A percentile compares a stretch with the other conserved stretches of the same genome.
Evolutionary conservation across 2,113 vertebrate species (phyloP).

Genomic region (Lampris megalopsis): DNA sequence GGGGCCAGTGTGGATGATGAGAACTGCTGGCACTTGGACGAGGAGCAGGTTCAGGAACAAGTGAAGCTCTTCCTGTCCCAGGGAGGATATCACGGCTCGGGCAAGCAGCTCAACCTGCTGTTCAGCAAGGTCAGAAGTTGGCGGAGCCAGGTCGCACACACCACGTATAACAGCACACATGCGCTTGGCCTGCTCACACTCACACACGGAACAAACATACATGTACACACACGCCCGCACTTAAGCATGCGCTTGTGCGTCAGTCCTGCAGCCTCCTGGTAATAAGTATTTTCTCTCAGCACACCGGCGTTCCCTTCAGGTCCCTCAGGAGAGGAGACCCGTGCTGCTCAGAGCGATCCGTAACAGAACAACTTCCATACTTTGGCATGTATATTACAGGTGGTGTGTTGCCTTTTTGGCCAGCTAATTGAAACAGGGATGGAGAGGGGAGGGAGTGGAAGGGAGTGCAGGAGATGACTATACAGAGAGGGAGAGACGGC

Average conservation of each 20-base stretch:
- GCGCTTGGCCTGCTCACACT: neutral
- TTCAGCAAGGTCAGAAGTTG: conserved; percentile 93
- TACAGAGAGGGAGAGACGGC: conserved; percentile 15
- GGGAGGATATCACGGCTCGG: conserved; percentile 97
- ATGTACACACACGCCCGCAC: conserved; percentile 3
- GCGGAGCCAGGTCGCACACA: neutral
- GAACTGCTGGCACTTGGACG: conserved; percentile 99
- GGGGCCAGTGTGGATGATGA: conserved; percentile 98
- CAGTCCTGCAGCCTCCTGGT: conserved; percentile 23
- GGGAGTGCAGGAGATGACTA: neutral
- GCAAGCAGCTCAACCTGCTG: conserved; percentile 99
- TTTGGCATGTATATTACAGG: conserved; percentile 46
- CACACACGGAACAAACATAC: neutral
- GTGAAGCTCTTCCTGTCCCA: conserved; percentile 99
- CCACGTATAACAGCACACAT: conserved; percentile 23
- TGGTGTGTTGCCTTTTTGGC: conserved; percentile 18
- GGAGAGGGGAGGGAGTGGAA: neutral
- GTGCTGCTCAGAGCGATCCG: conserved; percentile 27
- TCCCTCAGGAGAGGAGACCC: conserved; percentile 29
- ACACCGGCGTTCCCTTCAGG: conserved; percentile 26
- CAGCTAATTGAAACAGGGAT: conserved; percentile 44
- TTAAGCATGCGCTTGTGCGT: neutral
- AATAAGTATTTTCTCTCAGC: conserved; percentile 16
- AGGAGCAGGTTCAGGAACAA: conserved; percentile 99
- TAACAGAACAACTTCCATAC: conserved; percentile 33